phyloP scores from a whole-genome alignment of 2,888 invertebrate species.

The Campoplex capitator region DNA sequence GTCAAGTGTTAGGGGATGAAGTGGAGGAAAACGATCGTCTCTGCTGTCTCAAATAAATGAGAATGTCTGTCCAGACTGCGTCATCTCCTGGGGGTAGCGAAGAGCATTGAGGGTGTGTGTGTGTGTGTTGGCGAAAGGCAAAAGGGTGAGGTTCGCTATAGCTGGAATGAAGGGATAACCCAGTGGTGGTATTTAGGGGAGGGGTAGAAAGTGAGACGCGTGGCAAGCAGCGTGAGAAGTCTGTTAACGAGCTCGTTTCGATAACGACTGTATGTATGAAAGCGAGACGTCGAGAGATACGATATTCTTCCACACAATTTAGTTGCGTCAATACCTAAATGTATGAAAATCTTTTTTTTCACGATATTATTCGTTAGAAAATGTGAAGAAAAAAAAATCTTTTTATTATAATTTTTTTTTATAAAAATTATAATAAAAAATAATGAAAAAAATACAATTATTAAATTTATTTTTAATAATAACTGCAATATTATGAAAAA shows the following conservation, averaged over 20 bases:
- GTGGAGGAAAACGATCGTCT: slow-evolving; percentile 43
- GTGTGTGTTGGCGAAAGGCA: background rate
- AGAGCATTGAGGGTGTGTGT: slow-evolving; percentile 27
- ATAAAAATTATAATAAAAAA: no score
- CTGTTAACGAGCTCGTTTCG: slow-evolving; percentile 66
- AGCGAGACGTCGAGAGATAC: slow-evolving; percentile 6
- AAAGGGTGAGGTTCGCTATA: background rate
- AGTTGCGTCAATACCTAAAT: background rate
- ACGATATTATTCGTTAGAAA: background rate
- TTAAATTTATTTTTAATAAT: background rate
- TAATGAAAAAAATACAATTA: background rate
- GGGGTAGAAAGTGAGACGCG: slow-evolving; percentile 29
- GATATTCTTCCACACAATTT: background rate
- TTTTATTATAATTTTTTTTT: no score
- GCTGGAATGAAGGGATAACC: slow-evolving; percentile 55
- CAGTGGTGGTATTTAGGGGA: slow-evolving; percentile 37
- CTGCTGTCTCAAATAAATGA: slow-evolving; percentile 45
- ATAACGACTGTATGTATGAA: slow-evolving; percentile 57
- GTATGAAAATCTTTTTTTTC: background rate
- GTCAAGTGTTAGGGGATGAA: slow-evolving; percentile 35
- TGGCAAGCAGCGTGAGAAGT: slow-evolving; percentile 42
- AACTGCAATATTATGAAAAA: background rate
- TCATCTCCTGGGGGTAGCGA: slow-evolving; percentile 10
- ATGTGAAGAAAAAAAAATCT: background rate
- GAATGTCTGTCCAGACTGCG: slow-evolving; percentile 48